phyloP scores from a whole-genome alignment of 1,140 invertebrate species.

The Procambarus clarkii region DNA sequence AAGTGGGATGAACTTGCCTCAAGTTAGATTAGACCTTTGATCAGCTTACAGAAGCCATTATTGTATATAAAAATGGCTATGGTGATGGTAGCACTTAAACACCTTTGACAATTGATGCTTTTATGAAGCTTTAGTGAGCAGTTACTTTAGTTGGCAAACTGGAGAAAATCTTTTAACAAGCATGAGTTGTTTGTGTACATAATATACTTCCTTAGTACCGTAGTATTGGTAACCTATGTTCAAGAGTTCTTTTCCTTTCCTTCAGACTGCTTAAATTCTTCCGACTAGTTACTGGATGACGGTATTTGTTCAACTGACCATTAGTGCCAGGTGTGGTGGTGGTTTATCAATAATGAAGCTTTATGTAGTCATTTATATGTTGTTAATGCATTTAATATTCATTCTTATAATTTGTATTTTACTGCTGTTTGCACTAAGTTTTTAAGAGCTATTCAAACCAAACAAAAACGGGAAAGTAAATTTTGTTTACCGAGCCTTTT shows the following conservation, averaged over 20 bases:
- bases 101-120: not conserved
- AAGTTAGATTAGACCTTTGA: slow-evolving; percentile 9
- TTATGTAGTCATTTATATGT: not conserved
- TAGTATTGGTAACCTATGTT: not conserved
- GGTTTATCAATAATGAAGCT: not conserved
- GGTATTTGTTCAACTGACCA: not conserved
- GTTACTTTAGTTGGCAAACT: not conserved
- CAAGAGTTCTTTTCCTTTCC: not conserved
- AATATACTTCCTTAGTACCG: not conserved
- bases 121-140: slow-evolving; percentile 6
- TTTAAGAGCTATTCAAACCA: too few relatives aligned
- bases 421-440: not conserved
- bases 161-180: not conserved
- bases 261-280: not conserved
- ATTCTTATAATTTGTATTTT: not conserved
- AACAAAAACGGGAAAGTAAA: not conserved
- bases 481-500: not conserved
- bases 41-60: not conserved
- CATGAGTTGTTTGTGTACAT: slow-evolving; percentile 1
- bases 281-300: too few relatives aligned
- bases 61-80: not conserved
- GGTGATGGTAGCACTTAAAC: slow-evolving; percentile 50
- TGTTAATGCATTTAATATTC: not conserved
- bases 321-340: slow-evolving; percentile 6
- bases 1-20: slow-evolving; percentile 42